Evolutionary conservation across 1,140 invertebrate species (phyloP).

Genomic region (Cotesia typhae): DNA sequence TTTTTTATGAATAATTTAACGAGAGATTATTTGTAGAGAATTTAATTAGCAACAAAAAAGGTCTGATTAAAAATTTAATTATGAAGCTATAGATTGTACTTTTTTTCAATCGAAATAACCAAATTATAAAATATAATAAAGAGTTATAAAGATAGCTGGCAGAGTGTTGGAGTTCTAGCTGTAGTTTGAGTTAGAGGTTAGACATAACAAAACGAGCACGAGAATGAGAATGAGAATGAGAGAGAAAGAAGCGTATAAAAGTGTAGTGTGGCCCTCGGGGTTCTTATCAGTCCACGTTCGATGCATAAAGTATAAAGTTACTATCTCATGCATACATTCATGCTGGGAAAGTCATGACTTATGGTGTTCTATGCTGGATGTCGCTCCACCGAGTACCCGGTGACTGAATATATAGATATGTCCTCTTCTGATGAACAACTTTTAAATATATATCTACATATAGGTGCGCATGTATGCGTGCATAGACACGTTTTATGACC

Average conservation of each 20-base stretch:
- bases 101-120: too few species aligned
- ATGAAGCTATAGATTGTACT: too few species aligned
- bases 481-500: background rate
- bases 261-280: constrained; percentile 29
- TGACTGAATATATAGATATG: constrained; percentile 33
- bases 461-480: background rate
- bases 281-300: constrained; percentile 59
- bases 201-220: background rate
- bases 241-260: constrained; percentile 29
- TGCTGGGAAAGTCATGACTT: constrained; percentile 57
- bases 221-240: constrained; percentile 7
- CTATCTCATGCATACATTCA: constrained; percentile 66
- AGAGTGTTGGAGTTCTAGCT: background rate
- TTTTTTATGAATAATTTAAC: too few species aligned
- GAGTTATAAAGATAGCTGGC: too few species aligned
- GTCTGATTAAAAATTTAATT: too few species aligned
- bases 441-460: background rate
- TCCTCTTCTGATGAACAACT: constrained; percentile 9
- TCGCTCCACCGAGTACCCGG: constrained; percentile 29
- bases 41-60: too few species aligned
- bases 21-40: too few species aligned
- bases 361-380: constrained; percentile 48
- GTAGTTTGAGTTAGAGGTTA: background rate
- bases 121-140: too few species aligned
- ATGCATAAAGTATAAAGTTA: constrained; percentile 66